Evolutionary conservation across 2,888 invertebrate species (phyloP).

Genomic region (Oxyscelio sp.): DNA sequence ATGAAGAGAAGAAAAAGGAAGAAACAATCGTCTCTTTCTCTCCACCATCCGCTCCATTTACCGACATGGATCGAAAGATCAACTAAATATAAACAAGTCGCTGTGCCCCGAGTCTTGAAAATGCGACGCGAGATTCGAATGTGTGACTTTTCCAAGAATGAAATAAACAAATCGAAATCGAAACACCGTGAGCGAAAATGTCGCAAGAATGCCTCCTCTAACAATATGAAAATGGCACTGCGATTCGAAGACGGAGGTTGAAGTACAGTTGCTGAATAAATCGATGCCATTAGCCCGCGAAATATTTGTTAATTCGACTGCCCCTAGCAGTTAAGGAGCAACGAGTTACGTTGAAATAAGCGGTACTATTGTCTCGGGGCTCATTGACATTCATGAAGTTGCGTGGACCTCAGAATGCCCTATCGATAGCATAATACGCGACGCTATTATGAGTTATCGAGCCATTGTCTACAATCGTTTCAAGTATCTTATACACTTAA

Average conservation of each 20-base stretch:
- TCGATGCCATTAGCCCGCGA: constrained; percentile 16
- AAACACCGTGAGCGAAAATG: constrained; percentile 5
- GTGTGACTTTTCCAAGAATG: constrained; percentile 39
- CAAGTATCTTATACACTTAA: constrained; percentile 50
- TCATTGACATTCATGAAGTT: constrained; percentile 85
- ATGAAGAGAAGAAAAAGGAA: constrained; percentile 50
- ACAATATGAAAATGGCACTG: not conserved
- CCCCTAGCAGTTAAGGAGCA: constrained; percentile 49
- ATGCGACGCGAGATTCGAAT: constrained; percentile 43
- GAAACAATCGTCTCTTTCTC: constrained; percentile 27
- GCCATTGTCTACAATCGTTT: constrained; percentile 83
- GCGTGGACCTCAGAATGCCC: constrained; percentile 81
- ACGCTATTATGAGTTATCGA: constrained; percentile 88
- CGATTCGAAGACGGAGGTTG: constrained; percentile 19
- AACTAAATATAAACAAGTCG: constrained; percentile 84
- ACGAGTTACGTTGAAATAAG: constrained; percentile 48
- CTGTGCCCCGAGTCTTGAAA: constrained; percentile 59
- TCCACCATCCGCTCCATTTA: constrained; percentile 70
- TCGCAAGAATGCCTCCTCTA: not conserved
- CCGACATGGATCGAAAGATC: constrained; percentile 83
- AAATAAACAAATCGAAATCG: constrained; percentile 25
- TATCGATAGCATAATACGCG: constrained; percentile 86
- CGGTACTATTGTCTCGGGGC: constrained; percentile 82
- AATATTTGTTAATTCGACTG: constrained; percentile 57
- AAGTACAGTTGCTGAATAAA: constrained; percentile 31